These are phyloP conservation scores for Mactra quadrangularis DNA, from an alignment of 1,140 invertebrate species.

Conservation along the genomic window DNA sequence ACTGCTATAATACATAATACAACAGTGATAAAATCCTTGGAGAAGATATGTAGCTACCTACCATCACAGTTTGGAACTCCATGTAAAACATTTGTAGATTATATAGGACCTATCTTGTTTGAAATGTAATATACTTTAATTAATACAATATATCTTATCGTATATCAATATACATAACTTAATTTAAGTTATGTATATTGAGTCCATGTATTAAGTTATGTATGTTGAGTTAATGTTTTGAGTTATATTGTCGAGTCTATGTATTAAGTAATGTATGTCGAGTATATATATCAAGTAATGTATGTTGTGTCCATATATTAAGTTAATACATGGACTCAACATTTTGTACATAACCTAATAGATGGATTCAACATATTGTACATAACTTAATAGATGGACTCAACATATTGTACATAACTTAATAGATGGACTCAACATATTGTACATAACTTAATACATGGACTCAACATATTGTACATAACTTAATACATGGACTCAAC, in stretches of 20 bases:
- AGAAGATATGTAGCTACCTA: slow-evolving; percentile 75
- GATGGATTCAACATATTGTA: neutral
- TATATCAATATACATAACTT: no score
- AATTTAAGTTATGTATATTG: no score
- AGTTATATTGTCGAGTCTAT: neutral
- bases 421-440: no score
- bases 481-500: neutral
- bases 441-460: no score
- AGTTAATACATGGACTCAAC: no score
- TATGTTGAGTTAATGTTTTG: neutral
- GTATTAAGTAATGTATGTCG: neutral
- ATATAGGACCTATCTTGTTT: slow-evolving; percentile 70
- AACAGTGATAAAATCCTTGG: slow-evolving; percentile 69
- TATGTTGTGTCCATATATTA: no score
- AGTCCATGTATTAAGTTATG: neutral
- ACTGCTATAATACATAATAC: slow-evolving; percentile 78
- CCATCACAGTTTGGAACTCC: slow-evolving; percentile 58
- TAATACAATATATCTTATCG: neutral
- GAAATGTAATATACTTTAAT: slow-evolving; percentile 70
- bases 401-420: neutral
- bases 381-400: neutral
- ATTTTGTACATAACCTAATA: neutral
- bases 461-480: neutral
- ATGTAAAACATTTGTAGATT: slow-evolving; percentile 66
- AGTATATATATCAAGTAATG: no score